Evolutionary conservation across 2,888 invertebrate species (phyloP).

Genomic region (Rhamphomyia laevipes): DNA sequence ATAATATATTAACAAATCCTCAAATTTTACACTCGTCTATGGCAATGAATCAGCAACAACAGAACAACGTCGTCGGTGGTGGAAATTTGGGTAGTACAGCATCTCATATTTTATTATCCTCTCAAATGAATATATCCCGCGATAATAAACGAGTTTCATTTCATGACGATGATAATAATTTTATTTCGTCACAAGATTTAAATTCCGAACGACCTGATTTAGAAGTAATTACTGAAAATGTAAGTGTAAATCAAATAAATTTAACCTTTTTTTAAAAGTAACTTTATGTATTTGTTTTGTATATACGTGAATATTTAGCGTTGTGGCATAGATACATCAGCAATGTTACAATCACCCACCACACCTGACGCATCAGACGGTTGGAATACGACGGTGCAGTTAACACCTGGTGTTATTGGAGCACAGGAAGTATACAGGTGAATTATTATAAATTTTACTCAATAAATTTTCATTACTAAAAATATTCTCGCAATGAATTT

Average conservation of each 20-base stretch:
- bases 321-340: conserved; percentile 70
- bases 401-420: conserved; percentile 93
- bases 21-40: not conserved
- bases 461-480: not conserved
- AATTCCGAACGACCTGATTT: conserved; percentile 34
- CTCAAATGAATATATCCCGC: conserved; percentile 22
- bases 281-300: conserved; percentile 6
- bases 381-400: conserved; percentile 39
- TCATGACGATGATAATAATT: conserved; percentile 49
- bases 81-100: too few species aligned
- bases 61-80: conserved; percentile 2
- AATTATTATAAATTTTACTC: not conserved
- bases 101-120: not conserved
- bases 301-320: conserved; percentile 43
- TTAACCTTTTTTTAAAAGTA: not conserved
- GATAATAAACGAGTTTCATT: conserved; percentile 60
- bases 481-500: too few species aligned
- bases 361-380: conserved; percentile 44
- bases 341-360: conserved; percentile 62
- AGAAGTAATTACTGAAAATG: conserved; percentile 58
- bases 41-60: conserved; percentile 5
- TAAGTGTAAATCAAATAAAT: conserved; percentile 57
- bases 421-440: conserved; percentile 96
- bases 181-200: conserved; percentile 22
- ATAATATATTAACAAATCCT: not conserved